Evolutionary conservation across 2,888 invertebrate genomes (phyloP).

Genomic region (Cryptocheilus praepositus): DNA sequence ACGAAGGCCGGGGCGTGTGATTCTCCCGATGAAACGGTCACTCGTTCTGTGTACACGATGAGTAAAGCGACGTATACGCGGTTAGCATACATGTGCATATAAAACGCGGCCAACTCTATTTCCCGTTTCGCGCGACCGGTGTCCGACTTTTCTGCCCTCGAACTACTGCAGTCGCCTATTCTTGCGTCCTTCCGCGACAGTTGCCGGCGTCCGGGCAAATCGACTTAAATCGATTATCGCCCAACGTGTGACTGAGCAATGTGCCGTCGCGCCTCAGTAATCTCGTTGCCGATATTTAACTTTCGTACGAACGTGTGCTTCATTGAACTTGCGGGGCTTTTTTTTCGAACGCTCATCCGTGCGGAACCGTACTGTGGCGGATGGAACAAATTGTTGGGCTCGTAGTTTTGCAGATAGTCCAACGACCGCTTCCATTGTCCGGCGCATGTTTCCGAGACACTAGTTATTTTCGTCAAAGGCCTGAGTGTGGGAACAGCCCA

Average conservation of each 20-base stretch:
- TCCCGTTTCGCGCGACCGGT: slow-evolving; percentile 21
- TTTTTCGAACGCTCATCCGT: too few relatives aligned
- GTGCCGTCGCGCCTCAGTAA: neutral
- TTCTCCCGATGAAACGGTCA: slow-evolving; percentile 20
- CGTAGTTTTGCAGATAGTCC: too few relatives aligned
- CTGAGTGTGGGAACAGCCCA: too few relatives aligned
- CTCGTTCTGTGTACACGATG: neutral
- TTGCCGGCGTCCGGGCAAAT: neutral
- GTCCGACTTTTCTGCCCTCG: slow-evolving; percentile 10
- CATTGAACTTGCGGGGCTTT: neutral
- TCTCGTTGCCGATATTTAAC: neutral
- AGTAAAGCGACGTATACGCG: neutral
- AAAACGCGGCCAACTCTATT: slow-evolving; percentile 44
- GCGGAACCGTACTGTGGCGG: too few relatives aligned
- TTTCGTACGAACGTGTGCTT: neutral
- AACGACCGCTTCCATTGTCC: too few relatives aligned
- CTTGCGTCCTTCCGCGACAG: neutral
- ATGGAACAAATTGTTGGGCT: too few relatives aligned
- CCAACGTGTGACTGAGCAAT: too few relatives aligned
- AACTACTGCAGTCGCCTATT: slow-evolving; percentile 11
- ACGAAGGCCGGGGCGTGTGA: slow-evolving; percentile 23
- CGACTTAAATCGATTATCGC: too few relatives aligned
- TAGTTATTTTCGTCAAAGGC: too few relatives aligned
- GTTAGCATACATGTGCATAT: slow-evolving; percentile 18
- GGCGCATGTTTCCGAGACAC: too few relatives aligned